A percentile compares a stretch with the other conserved stretches of the same genome.
Conservation (phyloP, 2,113 vertebrate genomes). For the Ellobius talpinus region DNA sequence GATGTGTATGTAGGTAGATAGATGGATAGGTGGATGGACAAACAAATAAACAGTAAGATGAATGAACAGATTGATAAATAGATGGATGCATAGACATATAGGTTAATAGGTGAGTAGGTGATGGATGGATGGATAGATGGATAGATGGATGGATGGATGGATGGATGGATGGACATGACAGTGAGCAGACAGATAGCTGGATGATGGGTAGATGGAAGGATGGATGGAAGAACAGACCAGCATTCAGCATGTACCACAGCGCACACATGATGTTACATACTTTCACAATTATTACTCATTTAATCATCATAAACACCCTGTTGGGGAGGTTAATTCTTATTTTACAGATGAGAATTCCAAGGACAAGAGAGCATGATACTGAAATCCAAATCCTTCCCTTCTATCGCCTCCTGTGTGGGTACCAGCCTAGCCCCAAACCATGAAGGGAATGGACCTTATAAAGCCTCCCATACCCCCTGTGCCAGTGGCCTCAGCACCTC, state of each 20-base stretch:
- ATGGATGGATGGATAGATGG: not conserved
- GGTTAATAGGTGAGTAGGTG: no score
- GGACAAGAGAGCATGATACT: not conserved
- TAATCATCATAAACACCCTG: not conserved
- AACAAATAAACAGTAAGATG: not conserved
- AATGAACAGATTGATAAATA: not conserved
- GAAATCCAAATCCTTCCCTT: not conserved
- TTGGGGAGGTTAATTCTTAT: not conserved
- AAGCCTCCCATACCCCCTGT: not conserved
- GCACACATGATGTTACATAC: fast-evolving
- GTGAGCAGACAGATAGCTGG: not conserved
- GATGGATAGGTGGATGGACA: no score
- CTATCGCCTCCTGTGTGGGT: no score
- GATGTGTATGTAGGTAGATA: not conserved
- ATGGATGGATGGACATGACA: not conserved
- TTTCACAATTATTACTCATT: not conserved
- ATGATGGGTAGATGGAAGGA: no score
- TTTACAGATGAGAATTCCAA: not conserved
- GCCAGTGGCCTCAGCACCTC: not conserved
- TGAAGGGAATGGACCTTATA: not conserved
- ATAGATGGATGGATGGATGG: not conserved
- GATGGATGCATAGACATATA: no score
- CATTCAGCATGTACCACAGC: fast-evolving
- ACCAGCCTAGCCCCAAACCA: not conserved
- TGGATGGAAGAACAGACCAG: not conserved